These are phyloP conservation scores for Thermophis baileyi DNA, from an alignment of 2,113 vertebrate genomes.

Conservation along the genomic window DNA sequence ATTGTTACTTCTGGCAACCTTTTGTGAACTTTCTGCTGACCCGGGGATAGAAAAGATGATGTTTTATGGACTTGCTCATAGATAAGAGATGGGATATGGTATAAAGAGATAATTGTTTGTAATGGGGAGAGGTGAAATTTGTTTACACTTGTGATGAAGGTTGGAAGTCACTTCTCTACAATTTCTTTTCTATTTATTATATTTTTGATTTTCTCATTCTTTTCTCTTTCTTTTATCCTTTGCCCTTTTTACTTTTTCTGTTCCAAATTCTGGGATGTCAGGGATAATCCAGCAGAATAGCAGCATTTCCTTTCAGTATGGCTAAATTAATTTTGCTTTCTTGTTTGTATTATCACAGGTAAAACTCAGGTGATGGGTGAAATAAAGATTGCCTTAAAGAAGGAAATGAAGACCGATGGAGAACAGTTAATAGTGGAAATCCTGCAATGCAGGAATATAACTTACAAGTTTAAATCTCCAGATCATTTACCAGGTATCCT, in stretches of 20 bases:
- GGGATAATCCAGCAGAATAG: background rate
- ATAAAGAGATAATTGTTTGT: background rate
- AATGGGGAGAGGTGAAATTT: background rate
- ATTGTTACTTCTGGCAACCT: background rate
- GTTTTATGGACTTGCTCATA: background rate
- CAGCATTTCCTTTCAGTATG: conserved; percentile 12
- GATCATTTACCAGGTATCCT: conserved; percentile 94
- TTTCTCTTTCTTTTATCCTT: background rate
- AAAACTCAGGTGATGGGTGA: conserved; percentile 97
- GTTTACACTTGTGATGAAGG: background rate
- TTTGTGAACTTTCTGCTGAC: background rate
- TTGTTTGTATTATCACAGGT: conserved; percentile 63
- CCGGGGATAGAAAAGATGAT: background rate
- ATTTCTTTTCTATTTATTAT: background rate
- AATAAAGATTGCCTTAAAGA: conserved; percentile 97
- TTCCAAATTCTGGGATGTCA: background rate
- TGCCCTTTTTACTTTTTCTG: background rate
- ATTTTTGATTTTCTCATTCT: background rate
- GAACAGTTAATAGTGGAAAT: conserved; percentile 96
- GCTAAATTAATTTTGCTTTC: conserved; percentile 7
- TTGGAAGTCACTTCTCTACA: background rate
- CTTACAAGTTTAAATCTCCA: conserved; percentile 98
- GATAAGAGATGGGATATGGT: background rate
- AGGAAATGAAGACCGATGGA: conserved; percentile 98
- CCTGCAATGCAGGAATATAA: conserved; percentile 98